Conservation (phyloP, 2,888 invertebrate species). For the Drosophila algonquin region DNA sequence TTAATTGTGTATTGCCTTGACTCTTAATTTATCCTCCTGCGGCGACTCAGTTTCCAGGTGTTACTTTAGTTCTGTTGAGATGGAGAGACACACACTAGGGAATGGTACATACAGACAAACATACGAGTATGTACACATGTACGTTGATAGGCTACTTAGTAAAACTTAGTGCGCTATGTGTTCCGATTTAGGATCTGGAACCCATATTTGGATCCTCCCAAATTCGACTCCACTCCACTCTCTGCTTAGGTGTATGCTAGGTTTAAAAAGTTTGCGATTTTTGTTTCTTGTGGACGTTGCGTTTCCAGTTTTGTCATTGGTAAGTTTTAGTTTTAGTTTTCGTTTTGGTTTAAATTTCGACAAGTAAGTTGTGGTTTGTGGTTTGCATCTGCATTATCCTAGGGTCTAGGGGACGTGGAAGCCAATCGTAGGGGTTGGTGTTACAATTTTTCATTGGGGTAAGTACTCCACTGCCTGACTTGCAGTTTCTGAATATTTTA, state of each 20-base stretch:
- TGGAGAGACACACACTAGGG: conserved; percentile 45
- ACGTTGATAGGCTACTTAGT: conserved; percentile 44
- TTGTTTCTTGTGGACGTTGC: conserved; percentile 61
- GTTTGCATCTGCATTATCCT: conserved; percentile 11
- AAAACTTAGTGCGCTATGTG: conserved; percentile 45
- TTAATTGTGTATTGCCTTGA: conserved; percentile 31
- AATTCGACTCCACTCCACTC: conserved; percentile 13
- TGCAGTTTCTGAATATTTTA: conserved; percentile 41
- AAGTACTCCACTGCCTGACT: conserved; percentile 15
- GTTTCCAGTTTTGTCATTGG: conserved; percentile 58
- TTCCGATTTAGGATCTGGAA: conserved; percentile 35
- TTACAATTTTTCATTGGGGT: conserved; percentile 21
- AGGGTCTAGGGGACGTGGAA: conserved; percentile 43
- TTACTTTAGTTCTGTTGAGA: conserved; percentile 13
- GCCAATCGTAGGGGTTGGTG: conserved; percentile 45
- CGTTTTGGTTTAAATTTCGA: conserved; percentile 38
- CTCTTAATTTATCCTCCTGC: conserved; percentile 17
- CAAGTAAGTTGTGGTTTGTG: conserved; percentile 12
- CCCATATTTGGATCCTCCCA: conserved; percentile 7
- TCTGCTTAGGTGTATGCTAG: conserved; percentile 44
- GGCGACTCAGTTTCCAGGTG: conserved; percentile 25
- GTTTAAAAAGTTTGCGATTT: conserved; percentile 49
- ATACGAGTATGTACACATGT: not conserved
- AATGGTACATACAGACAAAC: conserved; percentile 3
- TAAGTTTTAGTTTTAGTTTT: conserved; percentile 40